These are phyloP conservation scores for Ochropleura leucogaster DNA, from an alignment of 2,888 invertebrate genomes.

Conservation along the genomic window DNA sequence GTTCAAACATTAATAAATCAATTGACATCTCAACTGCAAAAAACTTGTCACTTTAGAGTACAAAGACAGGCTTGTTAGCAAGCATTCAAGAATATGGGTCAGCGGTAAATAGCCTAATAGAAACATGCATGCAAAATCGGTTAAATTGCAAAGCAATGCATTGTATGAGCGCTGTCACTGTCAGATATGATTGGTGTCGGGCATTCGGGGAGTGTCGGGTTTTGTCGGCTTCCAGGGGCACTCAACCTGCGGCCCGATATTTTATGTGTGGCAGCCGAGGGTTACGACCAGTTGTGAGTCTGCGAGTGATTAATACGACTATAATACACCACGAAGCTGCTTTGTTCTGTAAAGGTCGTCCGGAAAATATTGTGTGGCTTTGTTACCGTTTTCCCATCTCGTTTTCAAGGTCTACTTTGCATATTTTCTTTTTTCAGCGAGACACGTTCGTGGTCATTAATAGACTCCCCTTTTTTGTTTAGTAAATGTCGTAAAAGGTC, in stretches of 20 bases:
- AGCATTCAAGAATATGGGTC: slow-evolving; percentile 60
- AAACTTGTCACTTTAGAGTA: slow-evolving; percentile 39
- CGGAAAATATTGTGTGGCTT: slow-evolving; percentile 55
- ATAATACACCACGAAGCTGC: slow-evolving; percentile 41
- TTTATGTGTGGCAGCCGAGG: slow-evolving; percentile 31
- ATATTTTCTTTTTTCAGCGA: slow-evolving; percentile 25
- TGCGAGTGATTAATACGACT: slow-evolving; percentile 43
- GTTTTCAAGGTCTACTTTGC: slow-evolving; percentile 30
- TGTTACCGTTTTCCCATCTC: slow-evolving; percentile 35
- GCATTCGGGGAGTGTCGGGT: slow-evolving; percentile 45
- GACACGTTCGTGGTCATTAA: slow-evolving; percentile 7
- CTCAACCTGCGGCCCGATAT: slow-evolving; percentile 43
- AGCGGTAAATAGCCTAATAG: slow-evolving; percentile 61
- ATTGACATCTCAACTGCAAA: slow-evolving; percentile 39
- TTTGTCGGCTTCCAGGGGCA: slow-evolving; percentile 39
- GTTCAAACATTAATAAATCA: slow-evolving; percentile 40
- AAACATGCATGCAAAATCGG: slow-evolving; percentile 61
- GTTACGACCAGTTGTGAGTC: slow-evolving; percentile 24
- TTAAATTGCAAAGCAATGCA: slow-evolving; percentile 58
- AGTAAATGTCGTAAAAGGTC: slow-evolving; percentile 22
- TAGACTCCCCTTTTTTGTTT: not conserved
- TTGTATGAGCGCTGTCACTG: slow-evolving; percentile 40
- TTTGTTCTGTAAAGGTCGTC: slow-evolving; percentile 62
- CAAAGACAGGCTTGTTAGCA: slow-evolving; percentile 50
- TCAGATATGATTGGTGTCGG: slow-evolving; percentile 53